Base-by-base conservation (phyloP, 2,888 invertebrate genomes). In the Pteria penguin region DNA sequence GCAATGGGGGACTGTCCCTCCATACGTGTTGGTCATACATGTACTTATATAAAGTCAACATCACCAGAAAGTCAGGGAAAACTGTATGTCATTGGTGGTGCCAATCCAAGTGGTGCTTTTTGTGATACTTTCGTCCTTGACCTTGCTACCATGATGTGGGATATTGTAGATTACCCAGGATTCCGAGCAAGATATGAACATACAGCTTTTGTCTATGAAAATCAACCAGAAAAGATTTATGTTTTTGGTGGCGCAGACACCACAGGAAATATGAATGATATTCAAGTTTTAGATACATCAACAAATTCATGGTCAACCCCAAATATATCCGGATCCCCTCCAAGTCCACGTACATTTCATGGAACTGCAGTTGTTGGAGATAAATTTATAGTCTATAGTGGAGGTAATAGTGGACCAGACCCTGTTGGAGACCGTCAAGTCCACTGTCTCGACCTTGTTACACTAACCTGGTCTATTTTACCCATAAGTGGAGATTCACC, bases 181-280 rank as follows among this genome's bases (percentile, higher is more conserved):
- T 87, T 92, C 58, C 81, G 86, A n/a, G 85, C 90, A 1, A 79
- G 92, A 3, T 92, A 92, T 74, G 92, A 92, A 79, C 92, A 92
- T 81, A 83, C 90, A 14, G 86, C 90, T 14, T 91, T 90, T 73
- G 72, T 81, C 4, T 85, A 89, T 0, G 72, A 79, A 14, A 82
- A 81, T 57, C 73, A 84, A 5, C 87, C 88, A 0, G 80, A 83
- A 2, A 87, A 87, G 67, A 87, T 92, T 33, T 91, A 88, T 75
- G 81, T 91, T 1, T 92, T 91, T 73, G 92, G 90, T 45, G 92
- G 92, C 2, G 92, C 91, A 3, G 89, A 91, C 76, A 89, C 90
- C 67, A 84, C 87, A 3, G 88, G 89, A 5, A 91, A 89, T 79
- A 85, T 91, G 80, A 90, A 90, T 77, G 90, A 91, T 80, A 81